phyloP scores from a whole-genome alignment of 2,888 invertebrate genomes.

The Gisinianus flammeolus region DNA sequence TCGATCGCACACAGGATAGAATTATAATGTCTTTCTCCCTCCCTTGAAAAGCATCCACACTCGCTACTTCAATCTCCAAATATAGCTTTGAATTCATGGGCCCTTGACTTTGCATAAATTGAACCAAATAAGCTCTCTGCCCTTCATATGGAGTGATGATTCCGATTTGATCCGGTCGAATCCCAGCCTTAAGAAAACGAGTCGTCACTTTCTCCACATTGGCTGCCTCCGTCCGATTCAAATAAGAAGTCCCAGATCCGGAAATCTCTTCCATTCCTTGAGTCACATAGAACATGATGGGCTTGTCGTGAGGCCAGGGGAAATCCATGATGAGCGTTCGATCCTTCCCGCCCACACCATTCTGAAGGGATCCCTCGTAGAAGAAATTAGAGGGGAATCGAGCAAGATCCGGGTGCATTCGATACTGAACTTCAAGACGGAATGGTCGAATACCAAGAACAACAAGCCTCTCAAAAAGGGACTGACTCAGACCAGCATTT shows the following conservation, averaged over 20 bases:
- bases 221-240: constrained; percentile 97
- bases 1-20: constrained; percentile 97
- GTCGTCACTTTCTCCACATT: constrained; percentile 99
- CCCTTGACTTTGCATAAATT: constrained; percentile 99
- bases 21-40: constrained; percentile 99
- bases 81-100: constrained; percentile 95
- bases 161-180: constrained; percentile 97
- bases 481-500: constrained; percentile 94
- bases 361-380: constrained; percentile 98
- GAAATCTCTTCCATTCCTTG: constrained; percentile 99
- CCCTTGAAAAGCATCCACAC: constrained; percentile 99
- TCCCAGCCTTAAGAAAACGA: constrained; percentile 89
- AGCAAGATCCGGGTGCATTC: constrained; percentile 98
- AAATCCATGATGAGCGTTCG: constrained; percentile 89
- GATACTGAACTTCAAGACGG: constrained; percentile 95
- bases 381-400: constrained; percentile 99
- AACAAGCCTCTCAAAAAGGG: constrained; percentile 94
- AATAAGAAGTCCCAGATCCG: constrained; percentile 96
- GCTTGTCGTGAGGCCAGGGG: constrained; percentile 97
- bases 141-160: constrained; percentile 99
- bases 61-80: constrained; percentile 98
- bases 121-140: constrained; percentile 91
- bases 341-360: constrained; percentile 94
- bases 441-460: constrained; percentile 97
- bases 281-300: constrained; percentile 99